Conservation (phyloP, 2,113 vertebrate species). For the Ictalurus furcatus region DNA sequence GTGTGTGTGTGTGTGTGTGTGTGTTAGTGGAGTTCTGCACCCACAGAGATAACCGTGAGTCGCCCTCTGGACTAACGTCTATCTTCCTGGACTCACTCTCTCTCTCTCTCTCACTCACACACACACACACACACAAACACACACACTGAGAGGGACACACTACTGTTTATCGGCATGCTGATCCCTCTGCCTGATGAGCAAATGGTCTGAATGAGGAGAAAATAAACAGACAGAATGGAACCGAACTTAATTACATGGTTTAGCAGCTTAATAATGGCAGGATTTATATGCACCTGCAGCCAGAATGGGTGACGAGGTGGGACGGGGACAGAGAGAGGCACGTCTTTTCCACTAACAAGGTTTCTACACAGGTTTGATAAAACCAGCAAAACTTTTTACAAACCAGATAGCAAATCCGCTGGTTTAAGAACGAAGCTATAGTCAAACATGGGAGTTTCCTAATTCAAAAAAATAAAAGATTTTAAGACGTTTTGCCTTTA, state of each 20-base stretch:
- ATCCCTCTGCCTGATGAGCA: conserved; percentile 24
- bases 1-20: neutral
- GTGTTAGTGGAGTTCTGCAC: conserved; percentile 4
- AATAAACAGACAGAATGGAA: conserved; percentile 32
- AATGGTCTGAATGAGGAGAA: conserved; percentile 28
- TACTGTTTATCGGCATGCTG: conserved; percentile 18
- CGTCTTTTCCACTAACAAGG: neutral
- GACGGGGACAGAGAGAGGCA: neutral
- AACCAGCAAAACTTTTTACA: neutral
- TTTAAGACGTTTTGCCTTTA: neutral
- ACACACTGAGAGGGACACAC: conserved; percentile 8
- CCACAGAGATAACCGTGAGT: conserved; percentile 28
- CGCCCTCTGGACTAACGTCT: neutral
- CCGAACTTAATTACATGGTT: conserved; percentile 18
- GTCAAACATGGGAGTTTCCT: neutral
- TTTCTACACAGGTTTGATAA: neutral
- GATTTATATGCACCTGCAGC: conserved; percentile 18
- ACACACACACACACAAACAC: neutral
- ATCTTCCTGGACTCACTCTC: neutral
- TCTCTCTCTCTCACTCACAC: neutral
- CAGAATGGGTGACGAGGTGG: neutral
- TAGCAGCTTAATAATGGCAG: conserved; percentile 12
- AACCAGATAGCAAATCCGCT: neutral
- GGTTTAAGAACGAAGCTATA: neutral
- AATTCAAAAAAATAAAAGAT: neutral